These are phyloP conservation scores for Microcaecilia unicolor DNA, from an alignment of 2,797 vertebrate genomes.

Conservation along the genomic window DNA sequence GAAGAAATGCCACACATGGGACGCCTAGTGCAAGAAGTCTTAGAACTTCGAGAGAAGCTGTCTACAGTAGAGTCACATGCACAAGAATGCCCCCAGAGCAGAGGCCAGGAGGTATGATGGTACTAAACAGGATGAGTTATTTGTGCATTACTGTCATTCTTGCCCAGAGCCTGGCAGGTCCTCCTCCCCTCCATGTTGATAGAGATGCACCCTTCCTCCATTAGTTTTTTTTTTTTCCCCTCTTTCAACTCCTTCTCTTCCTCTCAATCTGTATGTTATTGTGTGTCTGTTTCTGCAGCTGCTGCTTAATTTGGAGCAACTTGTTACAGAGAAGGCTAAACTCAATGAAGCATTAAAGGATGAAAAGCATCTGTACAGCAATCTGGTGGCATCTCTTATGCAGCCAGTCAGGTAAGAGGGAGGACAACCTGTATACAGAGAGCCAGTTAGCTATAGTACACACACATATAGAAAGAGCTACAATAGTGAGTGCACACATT, in stretches of 20 bases:
- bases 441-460: no score
- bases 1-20: constrained; percentile 69
- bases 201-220: no score
- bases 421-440: no score
- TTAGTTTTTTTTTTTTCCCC: no score
- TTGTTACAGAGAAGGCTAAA: constrained; percentile 70
- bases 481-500: no score
- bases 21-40: constrained; percentile 70
- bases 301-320: constrained; percentile 70
- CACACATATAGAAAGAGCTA: no score
- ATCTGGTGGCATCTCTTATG: constrained; percentile 63
- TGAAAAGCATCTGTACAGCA: constrained; percentile 82
- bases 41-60: constrained; percentile 68
- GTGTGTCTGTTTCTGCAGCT: constrained; percentile 43
- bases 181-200: no score
- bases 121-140: no score
- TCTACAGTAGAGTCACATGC: constrained; percentile 34
- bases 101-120: constrained; percentile 67
- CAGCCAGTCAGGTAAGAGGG: constrained; percentile 69
- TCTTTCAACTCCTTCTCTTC: constrained; percentile 3
- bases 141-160: no score
- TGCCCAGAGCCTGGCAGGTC: no score
- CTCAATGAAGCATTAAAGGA: constrained; percentile 79
- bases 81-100: constrained; percentile 37
- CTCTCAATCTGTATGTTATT: no score